These are phyloP conservation scores for Podarcis muralis DNA, from an alignment of 2,113 vertebrate species.

Conservation along the genomic window DNA sequence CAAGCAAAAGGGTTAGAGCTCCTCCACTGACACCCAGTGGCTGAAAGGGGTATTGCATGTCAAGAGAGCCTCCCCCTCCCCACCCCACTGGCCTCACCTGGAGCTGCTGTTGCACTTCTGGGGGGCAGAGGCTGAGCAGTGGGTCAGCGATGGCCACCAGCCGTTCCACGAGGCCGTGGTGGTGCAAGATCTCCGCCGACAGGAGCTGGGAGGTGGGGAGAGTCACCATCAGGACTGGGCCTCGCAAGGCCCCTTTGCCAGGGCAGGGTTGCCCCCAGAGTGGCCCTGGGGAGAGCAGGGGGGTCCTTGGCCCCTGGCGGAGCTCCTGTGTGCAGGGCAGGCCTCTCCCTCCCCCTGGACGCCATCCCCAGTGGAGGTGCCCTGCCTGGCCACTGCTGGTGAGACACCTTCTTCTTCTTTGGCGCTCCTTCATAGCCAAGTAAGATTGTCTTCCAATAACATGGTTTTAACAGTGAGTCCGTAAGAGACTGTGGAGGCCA, in stretches of 20 bases:
- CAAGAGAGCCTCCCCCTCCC: no score
- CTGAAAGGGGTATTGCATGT: background rate
- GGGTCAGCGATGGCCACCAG: slow-evolving; percentile 78
- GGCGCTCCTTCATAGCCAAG: rapidly evolving
- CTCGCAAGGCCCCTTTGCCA: background rate
- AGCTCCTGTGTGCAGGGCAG: background rate
- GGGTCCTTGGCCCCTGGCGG: background rate
- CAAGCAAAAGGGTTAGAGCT: no score
- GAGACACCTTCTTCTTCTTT: background rate
- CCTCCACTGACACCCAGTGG: background rate
- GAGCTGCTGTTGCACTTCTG: slow-evolving; percentile 46
- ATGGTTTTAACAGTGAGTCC: no score
- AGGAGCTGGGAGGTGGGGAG: slow-evolving; percentile 72
- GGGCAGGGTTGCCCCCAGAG: background rate
- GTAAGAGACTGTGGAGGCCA: no score
- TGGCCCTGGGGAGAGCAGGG: background rate
- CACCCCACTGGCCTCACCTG: slow-evolving; percentile 66
- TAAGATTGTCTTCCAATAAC: no score
- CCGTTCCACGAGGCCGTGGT: slow-evolving; percentile 82
- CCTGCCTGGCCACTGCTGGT: no score
- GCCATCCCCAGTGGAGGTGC: background rate
- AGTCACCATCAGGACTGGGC: background rate
- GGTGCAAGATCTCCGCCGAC: slow-evolving; percentile 85
- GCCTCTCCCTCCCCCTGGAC: background rate
- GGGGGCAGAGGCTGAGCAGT: slow-evolving; percentile 69